phyloP scores from a whole-genome alignment of 2,113 vertebrate genomes.

The Pseudorhombus dupliciocellatus region DNA sequence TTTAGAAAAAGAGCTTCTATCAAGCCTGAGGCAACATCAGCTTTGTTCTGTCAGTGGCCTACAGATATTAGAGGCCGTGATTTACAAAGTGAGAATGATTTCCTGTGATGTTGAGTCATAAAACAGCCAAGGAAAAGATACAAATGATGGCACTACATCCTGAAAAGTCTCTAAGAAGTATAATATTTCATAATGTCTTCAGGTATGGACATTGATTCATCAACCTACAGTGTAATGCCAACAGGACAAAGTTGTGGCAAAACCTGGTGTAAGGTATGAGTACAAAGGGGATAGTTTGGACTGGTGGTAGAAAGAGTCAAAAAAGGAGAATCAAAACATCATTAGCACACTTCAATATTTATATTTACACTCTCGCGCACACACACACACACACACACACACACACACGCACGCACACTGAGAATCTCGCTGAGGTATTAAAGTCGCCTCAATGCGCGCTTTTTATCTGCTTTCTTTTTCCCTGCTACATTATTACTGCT shows the following conservation, averaged over 20 bases:
- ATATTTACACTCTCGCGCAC: slow-evolving; percentile 71
- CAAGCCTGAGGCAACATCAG: slow-evolving; percentile 24
- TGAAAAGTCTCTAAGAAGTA: slow-evolving; percentile 15
- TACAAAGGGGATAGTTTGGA: slow-evolving; percentile 64
- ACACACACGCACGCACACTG: slow-evolving; percentile 37
- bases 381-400: slow-evolving; percentile 33
- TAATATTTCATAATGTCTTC: slow-evolving; percentile 20
- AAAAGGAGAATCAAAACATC: slow-evolving; percentile 57
- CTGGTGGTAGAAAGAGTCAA: slow-evolving; percentile 64
- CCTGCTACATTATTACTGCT: slow-evolving; percentile 81
- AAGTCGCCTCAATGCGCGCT: slow-evolving; percentile 90
- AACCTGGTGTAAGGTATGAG: slow-evolving; percentile 28
- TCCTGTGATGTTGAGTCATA: slow-evolving; percentile 33
- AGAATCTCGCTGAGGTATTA: slow-evolving; percentile 74
- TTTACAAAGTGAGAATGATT: neutral
- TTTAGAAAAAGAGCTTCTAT: slow-evolving; percentile 36
- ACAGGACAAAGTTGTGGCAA: slow-evolving; percentile 44
- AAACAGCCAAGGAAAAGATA: slow-evolving; percentile 18
- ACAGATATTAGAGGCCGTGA: slow-evolving; percentile 26
- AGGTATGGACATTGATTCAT: slow-evolving; percentile 49
- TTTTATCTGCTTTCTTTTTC: slow-evolving; percentile 95
- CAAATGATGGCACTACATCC: slow-evolving; percentile 34
- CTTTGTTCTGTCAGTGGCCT: slow-evolving; percentile 10
- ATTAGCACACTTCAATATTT: slow-evolving; percentile 79
- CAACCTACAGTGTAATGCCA: slow-evolving; percentile 33